A percentile compares a stretch with the other conserved stretches of the same genome.
These are phyloP conservation scores for Sweltsa coloradensis DNA, from an alignment of 1,140 invertebrate species.

Conservation along the genomic window DNA sequence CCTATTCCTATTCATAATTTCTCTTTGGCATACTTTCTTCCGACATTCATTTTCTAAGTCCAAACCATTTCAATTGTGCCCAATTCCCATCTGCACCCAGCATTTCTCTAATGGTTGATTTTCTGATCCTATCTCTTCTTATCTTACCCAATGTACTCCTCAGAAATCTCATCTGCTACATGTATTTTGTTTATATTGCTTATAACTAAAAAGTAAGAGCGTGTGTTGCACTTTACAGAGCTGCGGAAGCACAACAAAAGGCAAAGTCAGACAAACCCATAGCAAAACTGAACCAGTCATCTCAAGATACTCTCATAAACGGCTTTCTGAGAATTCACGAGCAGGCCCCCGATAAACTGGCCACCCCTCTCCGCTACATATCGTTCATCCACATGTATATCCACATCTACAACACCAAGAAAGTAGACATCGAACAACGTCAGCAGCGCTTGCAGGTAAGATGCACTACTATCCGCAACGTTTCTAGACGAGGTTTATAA, in stretches of 20 bases:
- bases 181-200: neutral
- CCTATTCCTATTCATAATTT: too few relatives aligned
- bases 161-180: neutral
- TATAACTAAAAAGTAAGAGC: neutral
- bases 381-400: conserved; percentile 47
- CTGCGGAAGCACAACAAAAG: too few relatives aligned
- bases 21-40: too few relatives aligned
- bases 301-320: conserved; percentile 29
- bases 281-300: too few relatives aligned
- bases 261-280: conserved; percentile 12
- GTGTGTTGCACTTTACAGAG: neutral
- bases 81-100: too few relatives aligned
- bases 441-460: conserved; percentile 45
- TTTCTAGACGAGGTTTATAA: too few relatives aligned
- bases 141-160: too few relatives aligned
- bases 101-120: too few relatives aligned
- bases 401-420: conserved; percentile 41
- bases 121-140: too few relatives aligned
- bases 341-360: conserved; percentile 16
- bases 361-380: conserved; percentile 42
- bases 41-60: too few relatives aligned
- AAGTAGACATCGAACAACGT: conserved; percentile 35
- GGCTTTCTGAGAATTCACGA: conserved; percentile 36
- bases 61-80: too few relatives aligned
- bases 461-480: too few relatives aligned